Percentiles rank a stretch among this genome's conserved stretches.
Evolutionary conservation across 2,797 vertebrate species (phyloP).

Genomic region (Labroides dimidiatus): DNA sequence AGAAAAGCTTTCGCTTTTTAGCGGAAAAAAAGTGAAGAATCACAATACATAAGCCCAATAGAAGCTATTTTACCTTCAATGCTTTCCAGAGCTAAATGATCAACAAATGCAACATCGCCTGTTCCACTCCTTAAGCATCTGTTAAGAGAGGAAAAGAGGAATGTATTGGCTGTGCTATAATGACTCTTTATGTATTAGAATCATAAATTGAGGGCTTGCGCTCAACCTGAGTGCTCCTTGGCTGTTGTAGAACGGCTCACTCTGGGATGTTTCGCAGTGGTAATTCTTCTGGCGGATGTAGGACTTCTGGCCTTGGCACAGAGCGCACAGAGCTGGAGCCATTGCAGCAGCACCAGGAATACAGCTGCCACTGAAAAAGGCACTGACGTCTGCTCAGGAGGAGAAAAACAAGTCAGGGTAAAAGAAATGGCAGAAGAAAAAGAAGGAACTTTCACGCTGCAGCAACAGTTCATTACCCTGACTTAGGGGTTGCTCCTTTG

Average conservation of each 20-base stretch:
- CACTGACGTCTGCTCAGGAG: constrained; percentile 80
- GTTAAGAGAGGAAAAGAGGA: constrained; percentile 52
- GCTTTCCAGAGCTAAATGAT: constrained; percentile 85
- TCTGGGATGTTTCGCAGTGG: constrained; percentile 90
- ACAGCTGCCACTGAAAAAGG: constrained; percentile 91
- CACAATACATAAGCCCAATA: too few relatives aligned
- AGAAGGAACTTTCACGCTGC: neutral
- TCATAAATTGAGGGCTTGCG: constrained; percentile 48
- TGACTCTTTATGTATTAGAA: neutral
- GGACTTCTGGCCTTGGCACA: constrained; percentile 90
- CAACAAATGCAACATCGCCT: constrained; percentile 92
- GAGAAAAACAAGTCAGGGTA: constrained; percentile 24
- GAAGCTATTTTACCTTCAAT: constrained; percentile 81
- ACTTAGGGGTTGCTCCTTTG: constrained; percentile 86
- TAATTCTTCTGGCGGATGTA: constrained; percentile 88
- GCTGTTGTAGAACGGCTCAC: constrained; percentile 89
- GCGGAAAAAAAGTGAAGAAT: too few relatives aligned
- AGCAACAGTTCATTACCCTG: constrained; percentile 77
- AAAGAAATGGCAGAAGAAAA: neutral
- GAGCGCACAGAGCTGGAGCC: constrained; percentile 83
- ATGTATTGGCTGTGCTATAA: neutral
- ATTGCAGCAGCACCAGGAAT: constrained; percentile 87
- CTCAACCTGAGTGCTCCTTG: constrained; percentile 91
- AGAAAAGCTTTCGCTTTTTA: too few relatives aligned
- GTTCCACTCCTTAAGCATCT: constrained; percentile 89